Evolutionary conservation across 2,113 vertebrate species (phyloP).

Genomic region (Eulemur macaco): DNA sequence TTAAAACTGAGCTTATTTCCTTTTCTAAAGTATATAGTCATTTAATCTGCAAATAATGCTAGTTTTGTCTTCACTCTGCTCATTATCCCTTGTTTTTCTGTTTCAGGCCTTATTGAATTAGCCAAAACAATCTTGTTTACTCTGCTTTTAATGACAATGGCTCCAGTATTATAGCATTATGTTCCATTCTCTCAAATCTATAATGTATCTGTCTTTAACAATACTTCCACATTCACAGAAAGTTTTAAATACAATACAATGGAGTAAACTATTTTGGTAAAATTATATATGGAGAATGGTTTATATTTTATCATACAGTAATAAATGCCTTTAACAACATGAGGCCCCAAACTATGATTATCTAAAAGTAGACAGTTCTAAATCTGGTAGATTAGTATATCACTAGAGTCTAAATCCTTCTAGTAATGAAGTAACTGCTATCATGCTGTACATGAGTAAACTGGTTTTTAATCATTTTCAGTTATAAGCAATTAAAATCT

Average conservation of each 20-base stretch:
- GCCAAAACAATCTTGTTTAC: conserved; percentile 1
- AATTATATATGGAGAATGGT: background rate
- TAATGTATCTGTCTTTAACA: conserved; percentile 33
- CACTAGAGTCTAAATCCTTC: background rate
- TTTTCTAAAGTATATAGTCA: conserved; percentile 44
- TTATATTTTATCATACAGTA: background rate
- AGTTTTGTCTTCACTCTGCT: conserved; percentile 32
- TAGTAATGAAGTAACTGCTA: background rate
- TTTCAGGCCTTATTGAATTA: conserved; percentile 59
- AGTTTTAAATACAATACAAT: conserved; percentile 29
- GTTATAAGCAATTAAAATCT: background rate
- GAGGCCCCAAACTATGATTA: background rate
- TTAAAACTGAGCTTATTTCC: conserved; percentile 21
- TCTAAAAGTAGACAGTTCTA: background rate
- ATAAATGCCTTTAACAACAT: conserved; percentile 24
- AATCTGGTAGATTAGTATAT: background rate
- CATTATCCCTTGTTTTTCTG: conserved; percentile 22
- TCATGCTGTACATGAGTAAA: background rate
- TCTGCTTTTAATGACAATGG: conserved; percentile 31
- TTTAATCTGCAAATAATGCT: conserved; percentile 52
- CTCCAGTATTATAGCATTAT: background rate
- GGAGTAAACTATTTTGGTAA: background rate
- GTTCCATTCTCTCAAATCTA: background rate
- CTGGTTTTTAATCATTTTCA: background rate
- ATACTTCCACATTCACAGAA: background rate